phyloP scores from a whole-genome alignment of 2,113 vertebrate species.

The Oxyruncus cristatus region DNA sequence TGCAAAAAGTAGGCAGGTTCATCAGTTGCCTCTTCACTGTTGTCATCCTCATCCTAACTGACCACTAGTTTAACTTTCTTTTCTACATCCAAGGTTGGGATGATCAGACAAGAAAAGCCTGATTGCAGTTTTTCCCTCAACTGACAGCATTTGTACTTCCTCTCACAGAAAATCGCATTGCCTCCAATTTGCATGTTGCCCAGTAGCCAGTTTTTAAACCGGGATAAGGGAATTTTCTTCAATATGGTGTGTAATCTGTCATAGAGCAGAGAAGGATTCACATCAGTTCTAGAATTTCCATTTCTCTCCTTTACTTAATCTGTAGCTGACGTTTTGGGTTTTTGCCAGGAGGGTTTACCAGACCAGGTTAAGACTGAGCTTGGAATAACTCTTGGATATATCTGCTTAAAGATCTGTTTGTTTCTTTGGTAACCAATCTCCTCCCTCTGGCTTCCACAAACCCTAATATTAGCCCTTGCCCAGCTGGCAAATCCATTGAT shows the following conservation, averaged over 20 bases:
- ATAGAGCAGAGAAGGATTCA: not conserved
- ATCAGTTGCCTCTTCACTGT: not conserved
- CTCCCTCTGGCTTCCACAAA: constrained; percentile 32
- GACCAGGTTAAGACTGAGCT: constrained; percentile 9
- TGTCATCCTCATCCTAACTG: not conserved
- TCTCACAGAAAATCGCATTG: not conserved
- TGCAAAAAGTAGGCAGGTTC: not conserved
- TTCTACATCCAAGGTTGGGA: not conserved
- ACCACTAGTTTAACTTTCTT: not conserved
- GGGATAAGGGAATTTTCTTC: not conserved
- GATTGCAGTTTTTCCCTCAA: not conserved
- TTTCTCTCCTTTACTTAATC: not conserved
- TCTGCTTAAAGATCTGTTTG: constrained; percentile 38
- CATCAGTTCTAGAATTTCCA: not conserved
- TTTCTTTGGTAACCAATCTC: constrained; percentile 61
- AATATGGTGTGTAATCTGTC: not conserved
- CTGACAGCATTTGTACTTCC: not conserved
- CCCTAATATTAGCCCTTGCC: constrained; percentile 23
- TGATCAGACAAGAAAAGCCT: not conserved
- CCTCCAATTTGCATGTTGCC: not conserved
- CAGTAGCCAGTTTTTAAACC: not conserved
- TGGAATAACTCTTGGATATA: not conserved
- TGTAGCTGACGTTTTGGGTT: not conserved
- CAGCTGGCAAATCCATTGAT: constrained; percentile 60
- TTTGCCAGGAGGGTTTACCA: not conserved